A percentile compares a stretch with the other conserved stretches of the same genome.
These are phyloP conservation scores for pig (Sus scrofa) DNA, from an alignment of 2,113 vertebrate genomes.

Conservation along the genomic window DNA sequence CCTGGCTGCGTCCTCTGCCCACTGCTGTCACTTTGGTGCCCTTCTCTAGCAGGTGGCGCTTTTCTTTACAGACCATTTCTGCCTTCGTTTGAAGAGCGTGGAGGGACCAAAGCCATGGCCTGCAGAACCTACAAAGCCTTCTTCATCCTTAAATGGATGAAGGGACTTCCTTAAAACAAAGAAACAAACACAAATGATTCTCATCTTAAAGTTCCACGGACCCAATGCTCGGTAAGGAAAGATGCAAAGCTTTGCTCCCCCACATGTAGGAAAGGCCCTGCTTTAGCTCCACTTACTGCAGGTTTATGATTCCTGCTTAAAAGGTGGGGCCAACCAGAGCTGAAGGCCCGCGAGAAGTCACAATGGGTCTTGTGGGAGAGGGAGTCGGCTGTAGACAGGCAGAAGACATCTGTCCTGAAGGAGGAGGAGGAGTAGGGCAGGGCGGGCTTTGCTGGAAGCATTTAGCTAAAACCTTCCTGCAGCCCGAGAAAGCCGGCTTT, in stretches of 20 bases:
- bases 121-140: background rate
- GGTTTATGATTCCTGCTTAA: background rate
- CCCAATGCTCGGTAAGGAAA: background rate
- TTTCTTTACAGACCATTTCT: background rate
- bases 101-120: background rate
- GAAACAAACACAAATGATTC: background rate
- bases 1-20: too few relatives aligned
- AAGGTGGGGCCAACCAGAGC: background rate
- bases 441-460: too few relatives aligned
- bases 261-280: background rate
- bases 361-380: background rate
- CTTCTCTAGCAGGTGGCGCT: background rate
- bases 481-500: background rate
- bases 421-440: background rate
- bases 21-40: background rate
- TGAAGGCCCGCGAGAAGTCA: background rate
- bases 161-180: background rate
- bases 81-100: background rate
- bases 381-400: too few relatives aligned
- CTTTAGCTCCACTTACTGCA: background rate
- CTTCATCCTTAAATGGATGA: too few relatives aligned
- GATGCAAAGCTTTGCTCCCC: too few relatives aligned
- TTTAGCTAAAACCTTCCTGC: background rate
- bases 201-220: background rate
- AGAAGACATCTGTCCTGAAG: background rate